Conservation (phyloP, 2,888 invertebrate genomes). For the Rhagonycha lutea region DNA sequence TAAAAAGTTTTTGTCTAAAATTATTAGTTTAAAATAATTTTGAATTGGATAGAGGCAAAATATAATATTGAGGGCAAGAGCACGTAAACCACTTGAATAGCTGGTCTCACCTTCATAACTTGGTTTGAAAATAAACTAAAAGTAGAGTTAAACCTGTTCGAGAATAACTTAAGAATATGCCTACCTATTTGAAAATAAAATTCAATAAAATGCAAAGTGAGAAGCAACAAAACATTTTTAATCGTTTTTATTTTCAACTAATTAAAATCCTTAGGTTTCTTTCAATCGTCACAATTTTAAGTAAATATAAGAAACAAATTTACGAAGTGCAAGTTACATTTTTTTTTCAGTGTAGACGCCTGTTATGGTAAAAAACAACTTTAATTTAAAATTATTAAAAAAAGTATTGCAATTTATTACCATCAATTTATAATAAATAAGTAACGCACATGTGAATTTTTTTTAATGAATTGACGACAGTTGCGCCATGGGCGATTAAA, state of each 20-base stretch:
- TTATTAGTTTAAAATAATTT: neutral
- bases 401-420: neutral
- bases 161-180: neutral
- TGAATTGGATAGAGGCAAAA: neutral
- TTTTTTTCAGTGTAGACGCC: neutral
- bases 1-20: neutral
- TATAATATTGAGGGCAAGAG: conserved; percentile 22
- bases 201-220: neutral
- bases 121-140: conserved; percentile 21
- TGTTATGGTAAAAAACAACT: too few relatives aligned
- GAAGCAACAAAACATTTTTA: neutral
- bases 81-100: conserved; percentile 20
- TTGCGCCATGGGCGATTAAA: neutral
- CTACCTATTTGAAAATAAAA: neutral
- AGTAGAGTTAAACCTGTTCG: conserved; percentile 13
- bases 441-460: neutral
- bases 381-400: neutral
- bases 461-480: neutral
- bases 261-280: neutral
- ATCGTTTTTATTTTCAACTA: neutral
- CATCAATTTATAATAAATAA: neutral
- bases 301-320: neutral
- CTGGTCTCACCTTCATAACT: conserved; percentile 16
- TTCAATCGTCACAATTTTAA: too few relatives aligned
- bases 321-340: too few relatives aligned